phyloP scores from a whole-genome alignment of 2,113 vertebrate species.

The Silurus glanis region DNA sequence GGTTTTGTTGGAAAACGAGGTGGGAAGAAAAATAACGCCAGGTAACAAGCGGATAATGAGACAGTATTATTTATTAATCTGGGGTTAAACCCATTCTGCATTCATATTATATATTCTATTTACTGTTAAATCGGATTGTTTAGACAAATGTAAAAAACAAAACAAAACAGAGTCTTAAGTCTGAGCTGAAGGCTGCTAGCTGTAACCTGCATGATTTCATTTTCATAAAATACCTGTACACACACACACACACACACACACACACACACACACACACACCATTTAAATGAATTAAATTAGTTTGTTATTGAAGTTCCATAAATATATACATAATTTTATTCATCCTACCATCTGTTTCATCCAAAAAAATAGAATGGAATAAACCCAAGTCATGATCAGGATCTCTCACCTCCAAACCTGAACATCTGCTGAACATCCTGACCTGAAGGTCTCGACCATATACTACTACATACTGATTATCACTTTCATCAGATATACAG shows the following conservation, averaged over 20 bases:
- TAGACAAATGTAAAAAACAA: no score
- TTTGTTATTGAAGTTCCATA: not conserved
- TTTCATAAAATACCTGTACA: not conserved
- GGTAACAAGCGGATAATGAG: slow-evolving; percentile 1
- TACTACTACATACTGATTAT: no score
- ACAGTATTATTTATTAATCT: not conserved
- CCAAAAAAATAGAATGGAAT: not conserved
- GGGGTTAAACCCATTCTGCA: not conserved
- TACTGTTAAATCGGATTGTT: not conserved
- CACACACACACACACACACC: no score
- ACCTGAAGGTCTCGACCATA: not conserved
- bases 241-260: no score
- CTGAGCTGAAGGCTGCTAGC: not conserved
- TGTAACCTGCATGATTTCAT: not conserved
- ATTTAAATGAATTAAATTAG: no score
- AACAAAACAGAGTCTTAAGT: not conserved
- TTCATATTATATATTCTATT: not conserved
- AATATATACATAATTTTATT: not conserved
- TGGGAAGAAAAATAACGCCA: slow-evolving; percentile 10
- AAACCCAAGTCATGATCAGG: no score
- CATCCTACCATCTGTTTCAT: not conserved
- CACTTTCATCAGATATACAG: not conserved
- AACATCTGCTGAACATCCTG: not conserved
- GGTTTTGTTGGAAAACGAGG: slow-evolving; percentile 10
- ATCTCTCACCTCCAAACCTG: not conserved